Evolutionary conservation across 2,113 vertebrate species (phyloP), one percentile per base, ranked within the genome.

Genomic region (Oryzias javanicus): DNA sequence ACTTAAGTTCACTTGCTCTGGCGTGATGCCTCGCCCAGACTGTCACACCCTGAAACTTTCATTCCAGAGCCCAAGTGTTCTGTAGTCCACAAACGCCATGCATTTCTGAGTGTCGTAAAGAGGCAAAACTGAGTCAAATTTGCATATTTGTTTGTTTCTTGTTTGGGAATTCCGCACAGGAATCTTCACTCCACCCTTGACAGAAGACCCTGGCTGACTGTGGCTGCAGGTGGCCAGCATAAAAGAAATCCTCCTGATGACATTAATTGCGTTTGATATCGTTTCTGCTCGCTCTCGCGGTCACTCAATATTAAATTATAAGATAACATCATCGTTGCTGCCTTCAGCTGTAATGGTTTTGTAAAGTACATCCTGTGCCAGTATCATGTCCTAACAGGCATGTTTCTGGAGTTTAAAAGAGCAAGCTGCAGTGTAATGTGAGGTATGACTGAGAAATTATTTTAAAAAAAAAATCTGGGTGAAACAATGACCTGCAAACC

Each of bases 351-450:
- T 65, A 41, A 65, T 8, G 4, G 41, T 74, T 76, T 76, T 53
- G 17, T 40, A 27, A 55, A 29, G 52, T 27, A 14, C 40, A 20
- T n/a, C 42, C 22, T 1, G n/a, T 42, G 51, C 53, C 60, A 51
- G 8, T 5, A 13, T 72, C 63, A 40, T 80, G 80, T 74, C 76
- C 58, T 51, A 55, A 70, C 80, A 70, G n/a, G 84, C 52, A 4
- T 42, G 35, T 50, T 62, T 47, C 7, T 65, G n/a, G 74, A 49
- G 65, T 57, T 67, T 25, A 59, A 55, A 20, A 59, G 40, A 53
- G 16, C 2, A 10, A 16, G 16, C 17, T 60, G 22, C 16, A 53
- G 14, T 58, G 6, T 68, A 8, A 7, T 35, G 29, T 35, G 6
- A 35, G 1, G 29, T 35, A 35, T 35, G 35, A 3, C 35, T 35